Conservation (phyloP, 2,113 vertebrate species). For the Tenebrosternarchus preto region DNA sequence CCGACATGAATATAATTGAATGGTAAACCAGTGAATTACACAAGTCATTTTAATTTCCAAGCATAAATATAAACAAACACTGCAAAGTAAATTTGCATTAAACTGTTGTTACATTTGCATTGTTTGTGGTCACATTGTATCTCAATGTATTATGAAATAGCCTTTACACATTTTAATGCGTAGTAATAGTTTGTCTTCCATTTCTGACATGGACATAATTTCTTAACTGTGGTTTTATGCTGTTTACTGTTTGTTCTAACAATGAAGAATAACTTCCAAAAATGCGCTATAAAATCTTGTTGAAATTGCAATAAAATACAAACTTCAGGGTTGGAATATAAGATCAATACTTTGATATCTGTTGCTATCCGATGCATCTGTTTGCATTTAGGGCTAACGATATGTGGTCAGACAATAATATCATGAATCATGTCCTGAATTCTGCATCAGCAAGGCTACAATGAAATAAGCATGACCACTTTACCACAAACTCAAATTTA, state of each 20-base stretch:
- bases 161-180: background rate
- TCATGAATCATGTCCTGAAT: background rate
- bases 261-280: background rate
- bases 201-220: background rate
- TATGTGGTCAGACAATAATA: background rate
- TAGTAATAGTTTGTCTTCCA: background rate
- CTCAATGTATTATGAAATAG: background rate
- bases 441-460: background rate
- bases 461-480: background rate
- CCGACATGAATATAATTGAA: background rate
- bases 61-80: background rate
- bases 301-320: background rate
- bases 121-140: background rate
- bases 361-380: background rate
- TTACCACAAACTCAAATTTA: conserved; percentile 27
- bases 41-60: background rate
- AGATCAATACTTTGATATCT: background rate
- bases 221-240: background rate
- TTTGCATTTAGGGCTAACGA: background rate
- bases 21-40: background rate
- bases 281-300: background rate
- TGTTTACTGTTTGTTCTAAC: background rate
- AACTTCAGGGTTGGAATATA: background rate
- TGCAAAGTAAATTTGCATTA: background rate
- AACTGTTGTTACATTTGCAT: conserved; percentile 1